A percentile compares a stretch with the other conserved stretches of the same genome.
Evolutionary conservation across 2,888 invertebrate genomes (phyloP).

Genomic region (Hemistola chrysoprasaria): DNA sequence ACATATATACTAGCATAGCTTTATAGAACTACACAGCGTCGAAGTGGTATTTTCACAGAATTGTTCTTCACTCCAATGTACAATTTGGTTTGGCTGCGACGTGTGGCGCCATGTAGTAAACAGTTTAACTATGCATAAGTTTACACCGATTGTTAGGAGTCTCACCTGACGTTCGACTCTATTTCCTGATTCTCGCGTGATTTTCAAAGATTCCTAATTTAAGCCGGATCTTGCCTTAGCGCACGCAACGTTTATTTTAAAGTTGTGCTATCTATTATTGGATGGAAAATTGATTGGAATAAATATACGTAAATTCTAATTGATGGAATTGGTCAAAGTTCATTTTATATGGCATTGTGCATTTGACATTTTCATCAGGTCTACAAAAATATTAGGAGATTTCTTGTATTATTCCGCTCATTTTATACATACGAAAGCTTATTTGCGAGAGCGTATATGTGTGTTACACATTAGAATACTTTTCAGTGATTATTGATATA

Average conservation of each 20-base stretch:
- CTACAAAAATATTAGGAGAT: no score
- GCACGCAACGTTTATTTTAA: slow-evolving; percentile 15
- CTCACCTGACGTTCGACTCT: slow-evolving; percentile 19
- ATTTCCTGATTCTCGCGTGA: neutral
- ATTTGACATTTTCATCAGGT: no score
- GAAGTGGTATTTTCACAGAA: slow-evolving; percentile 36
- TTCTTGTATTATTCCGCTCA: no score
- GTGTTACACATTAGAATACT: no score
- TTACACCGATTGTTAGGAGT: slow-evolving; percentile 53
- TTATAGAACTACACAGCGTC: no score
- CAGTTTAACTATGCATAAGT: slow-evolving; percentile 71
- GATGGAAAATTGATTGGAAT: slow-evolving; percentile 1
- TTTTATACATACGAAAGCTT: no score
- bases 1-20: no score
- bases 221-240: neutral
- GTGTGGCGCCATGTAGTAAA: slow-evolving; percentile 70
- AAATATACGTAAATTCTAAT: neutral
- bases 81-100: slow-evolving; percentile 58
- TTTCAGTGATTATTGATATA: no score
- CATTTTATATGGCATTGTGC: no score
- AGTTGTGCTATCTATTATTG: slow-evolving; percentile 14
- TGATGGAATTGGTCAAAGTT: no score
- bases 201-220: slow-evolving; percentile 27
- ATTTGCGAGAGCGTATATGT: no score
- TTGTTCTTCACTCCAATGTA: slow-evolving; percentile 55